These are phyloP conservation scores for Alcedo atthis DNA, from an alignment of 2,797 vertebrate genomes.

Conservation along the genomic window DNA sequence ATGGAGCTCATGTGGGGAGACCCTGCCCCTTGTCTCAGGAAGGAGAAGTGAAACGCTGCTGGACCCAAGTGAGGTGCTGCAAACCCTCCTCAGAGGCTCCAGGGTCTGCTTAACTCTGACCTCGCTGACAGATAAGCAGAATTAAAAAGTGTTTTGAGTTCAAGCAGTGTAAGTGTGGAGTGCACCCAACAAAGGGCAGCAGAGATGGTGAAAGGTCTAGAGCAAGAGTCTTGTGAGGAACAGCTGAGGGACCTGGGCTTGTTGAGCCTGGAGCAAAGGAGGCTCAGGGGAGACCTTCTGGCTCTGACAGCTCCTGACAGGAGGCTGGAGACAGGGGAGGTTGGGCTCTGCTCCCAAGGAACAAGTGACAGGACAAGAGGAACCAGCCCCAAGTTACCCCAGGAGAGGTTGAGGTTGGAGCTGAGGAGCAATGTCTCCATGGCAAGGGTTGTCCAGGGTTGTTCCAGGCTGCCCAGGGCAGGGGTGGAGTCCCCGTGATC, in stretches of 20 bases:
- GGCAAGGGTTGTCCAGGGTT: neutral
- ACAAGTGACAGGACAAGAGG: neutral
- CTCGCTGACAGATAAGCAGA: neutral
- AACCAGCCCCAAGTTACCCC: neutral
- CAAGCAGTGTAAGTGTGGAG: neutral
- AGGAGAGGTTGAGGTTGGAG: neutral
- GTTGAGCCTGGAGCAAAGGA: neutral
- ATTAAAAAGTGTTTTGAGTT: neutral
- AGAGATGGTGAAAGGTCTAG: neutral
- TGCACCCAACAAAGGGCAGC: neutral
- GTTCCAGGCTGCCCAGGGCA: neutral
- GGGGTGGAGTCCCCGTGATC: neutral
- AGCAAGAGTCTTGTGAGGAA: neutral
- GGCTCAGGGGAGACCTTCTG: neutral
- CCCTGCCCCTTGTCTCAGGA: neutral
- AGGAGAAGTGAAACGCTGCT: neutral
- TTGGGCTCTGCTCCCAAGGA: neutral
- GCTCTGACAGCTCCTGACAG: neutral
- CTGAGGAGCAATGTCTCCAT: neutral
- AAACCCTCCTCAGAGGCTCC: neutral
- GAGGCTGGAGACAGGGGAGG: neutral
- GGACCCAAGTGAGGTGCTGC: neutral
- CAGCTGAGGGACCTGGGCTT: neutral
- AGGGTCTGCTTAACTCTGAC: neutral
- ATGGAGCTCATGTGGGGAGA: rapidly evolving